Percentiles rank a stretch among this genome's conserved stretches.
phyloP scores from a whole-genome alignment of 2,888 invertebrate genomes.

The Dasysyrphus tricinctus region DNA sequence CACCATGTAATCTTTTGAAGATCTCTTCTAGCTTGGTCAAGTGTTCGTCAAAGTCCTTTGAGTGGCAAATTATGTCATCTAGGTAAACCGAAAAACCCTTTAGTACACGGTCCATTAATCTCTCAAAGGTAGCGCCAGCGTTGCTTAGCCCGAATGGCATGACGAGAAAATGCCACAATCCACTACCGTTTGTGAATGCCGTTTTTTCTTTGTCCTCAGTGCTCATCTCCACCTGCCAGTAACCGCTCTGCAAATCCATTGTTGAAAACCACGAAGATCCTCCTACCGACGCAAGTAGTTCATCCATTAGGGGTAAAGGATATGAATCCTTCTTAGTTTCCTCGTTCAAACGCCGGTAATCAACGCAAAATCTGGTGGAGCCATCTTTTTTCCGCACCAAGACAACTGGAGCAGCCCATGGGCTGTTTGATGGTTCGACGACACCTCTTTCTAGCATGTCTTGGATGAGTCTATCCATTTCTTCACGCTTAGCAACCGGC shows the following conservation, averaged over 20 bases:
- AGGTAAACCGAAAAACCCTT: too few species aligned
- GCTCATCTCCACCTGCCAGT: conserved; percentile 25
- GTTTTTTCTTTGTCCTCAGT: too few species aligned
- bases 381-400: conserved; percentile 36
- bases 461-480: too few species aligned
- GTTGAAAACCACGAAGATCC: conserved; percentile 47
- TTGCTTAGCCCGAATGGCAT: too few species aligned
- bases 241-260: conserved; percentile 26
- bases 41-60: too few species aligned
- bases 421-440: conserved; percentile 35
- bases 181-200: too few species aligned
- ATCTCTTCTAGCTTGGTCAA: not conserved
- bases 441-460: not conserved
- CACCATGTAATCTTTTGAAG: conserved; percentile 7
- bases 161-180: too few species aligned
- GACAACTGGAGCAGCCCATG: conserved; percentile 30
- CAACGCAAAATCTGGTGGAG: not conserved
- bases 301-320: conserved; percentile 40
- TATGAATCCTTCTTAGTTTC: conserved; percentile 33
- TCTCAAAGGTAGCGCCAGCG: too few species aligned
- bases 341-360: conserved; percentile 33
- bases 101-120: too few species aligned
- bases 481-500: too few species aligned
- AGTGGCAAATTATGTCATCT: too few species aligned
- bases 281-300: conserved; percentile 27